Evolutionary conservation across 1,140 invertebrate genomes (phyloP).

Genomic region (Procambarus clarkii): DNA sequence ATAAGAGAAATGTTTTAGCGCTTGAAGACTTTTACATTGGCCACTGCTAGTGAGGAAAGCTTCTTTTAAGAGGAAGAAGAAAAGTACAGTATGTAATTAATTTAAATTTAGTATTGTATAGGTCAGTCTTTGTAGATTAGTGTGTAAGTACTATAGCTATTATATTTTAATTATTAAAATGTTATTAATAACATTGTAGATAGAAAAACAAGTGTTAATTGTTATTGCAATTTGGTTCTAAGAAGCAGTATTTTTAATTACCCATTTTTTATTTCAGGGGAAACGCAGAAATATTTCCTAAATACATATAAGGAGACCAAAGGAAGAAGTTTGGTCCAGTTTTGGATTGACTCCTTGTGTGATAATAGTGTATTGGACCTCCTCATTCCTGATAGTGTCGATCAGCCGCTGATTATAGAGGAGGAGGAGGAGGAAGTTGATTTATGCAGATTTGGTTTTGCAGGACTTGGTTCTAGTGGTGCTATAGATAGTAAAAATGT

Average conservation of each 20-base stretch:
- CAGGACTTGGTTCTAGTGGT: constrained; percentile 49
- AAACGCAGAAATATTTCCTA: constrained; percentile 69
- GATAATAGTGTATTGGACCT: constrained; percentile 68
- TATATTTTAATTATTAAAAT: no score
- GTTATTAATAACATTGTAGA: no score
- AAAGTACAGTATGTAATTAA: no score
- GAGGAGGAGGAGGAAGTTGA: neutral
- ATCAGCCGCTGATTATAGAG: neutral
- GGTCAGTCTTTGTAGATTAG: no score
- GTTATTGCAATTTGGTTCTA: neutral
- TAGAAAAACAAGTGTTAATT: no score
- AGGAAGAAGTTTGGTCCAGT: constrained; percentile 75
- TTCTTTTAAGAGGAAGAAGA: no score
- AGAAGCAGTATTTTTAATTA: no score
- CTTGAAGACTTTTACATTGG: no score
- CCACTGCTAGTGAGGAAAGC: no score
- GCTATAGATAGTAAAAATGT: constrained; percentile 62
- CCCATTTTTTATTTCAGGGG: constrained; percentile 45
- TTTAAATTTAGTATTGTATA: no score
- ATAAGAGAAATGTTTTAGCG: no score
- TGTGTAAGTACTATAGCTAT: no score
- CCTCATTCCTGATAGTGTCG: constrained; percentile 52
- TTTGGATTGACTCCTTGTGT: constrained; percentile 69
- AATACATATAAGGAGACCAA: constrained; percentile 69
- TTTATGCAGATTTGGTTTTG: constrained; percentile 1